A percentile compares a stretch with the other conserved stretches of the same genome.
Conservation (phyloP, 2,888 invertebrate genomes). For the Nomada flava region DNA sequence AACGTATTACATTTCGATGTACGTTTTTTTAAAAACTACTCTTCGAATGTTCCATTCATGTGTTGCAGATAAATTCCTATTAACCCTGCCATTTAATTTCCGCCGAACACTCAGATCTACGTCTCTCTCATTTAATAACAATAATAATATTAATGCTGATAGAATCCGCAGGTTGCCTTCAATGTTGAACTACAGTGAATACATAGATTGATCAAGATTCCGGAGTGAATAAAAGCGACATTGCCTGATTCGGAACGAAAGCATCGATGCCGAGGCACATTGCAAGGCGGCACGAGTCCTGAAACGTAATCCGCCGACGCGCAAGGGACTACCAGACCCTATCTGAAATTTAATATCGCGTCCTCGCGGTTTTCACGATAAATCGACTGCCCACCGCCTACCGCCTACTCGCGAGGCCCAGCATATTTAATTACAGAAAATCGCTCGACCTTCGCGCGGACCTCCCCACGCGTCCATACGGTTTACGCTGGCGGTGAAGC, state of each 20-base stretch:
- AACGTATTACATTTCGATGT: too few relatives aligned
- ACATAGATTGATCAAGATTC: slow-evolving; percentile 11
- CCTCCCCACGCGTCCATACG: slow-evolving; percentile 51
- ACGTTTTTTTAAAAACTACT: too few relatives aligned
- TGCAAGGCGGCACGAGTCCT: slow-evolving; percentile 49
- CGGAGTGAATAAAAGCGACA: not conserved
- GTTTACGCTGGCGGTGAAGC: slow-evolving; percentile 40
- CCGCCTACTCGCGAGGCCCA: slow-evolving; percentile 64
- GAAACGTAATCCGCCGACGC: slow-evolving; percentile 60
- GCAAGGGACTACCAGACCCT: slow-evolving; percentile 62
- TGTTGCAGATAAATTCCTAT: too few relatives aligned
- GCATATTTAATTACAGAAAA: slow-evolving; percentile 75
- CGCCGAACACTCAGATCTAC: too few relatives aligned
- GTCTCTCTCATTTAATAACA: too few relatives aligned
- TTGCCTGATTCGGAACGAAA: slow-evolving; percentile 21
- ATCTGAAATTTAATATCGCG: slow-evolving; percentile 74
- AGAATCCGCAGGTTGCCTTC: too few relatives aligned
- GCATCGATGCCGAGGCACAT: slow-evolving; percentile 25
- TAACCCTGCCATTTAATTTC: too few relatives aligned
- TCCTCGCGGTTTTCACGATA: slow-evolving; percentile 70
- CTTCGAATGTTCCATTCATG: too few relatives aligned
- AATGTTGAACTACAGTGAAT: not conserved
- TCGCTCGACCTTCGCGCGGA: slow-evolving; percentile 64
- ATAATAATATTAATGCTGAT: too few relatives aligned
- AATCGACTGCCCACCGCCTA: slow-evolving; percentile 69